These are phyloP conservation scores for Scaeva pyrastri DNA, from an alignment of 2,888 invertebrate species.

Conservation along the genomic window DNA sequence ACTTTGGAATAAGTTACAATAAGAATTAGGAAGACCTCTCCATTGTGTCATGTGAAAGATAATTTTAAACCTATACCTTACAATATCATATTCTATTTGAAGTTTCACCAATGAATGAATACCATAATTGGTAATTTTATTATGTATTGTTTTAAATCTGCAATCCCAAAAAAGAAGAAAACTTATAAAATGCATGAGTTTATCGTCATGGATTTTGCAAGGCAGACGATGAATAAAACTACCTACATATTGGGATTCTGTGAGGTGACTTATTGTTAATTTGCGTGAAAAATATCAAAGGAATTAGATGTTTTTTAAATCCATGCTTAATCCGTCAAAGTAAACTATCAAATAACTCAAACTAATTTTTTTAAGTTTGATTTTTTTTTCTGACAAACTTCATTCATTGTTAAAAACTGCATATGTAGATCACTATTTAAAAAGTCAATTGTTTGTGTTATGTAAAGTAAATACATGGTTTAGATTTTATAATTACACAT, in stretches of 20 bases:
- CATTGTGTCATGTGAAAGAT: constrained; percentile 26
- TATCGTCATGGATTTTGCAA: constrained; percentile 29
- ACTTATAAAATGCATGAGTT: constrained; percentile 17
- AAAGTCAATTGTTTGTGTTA: no score
- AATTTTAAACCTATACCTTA: not conserved
- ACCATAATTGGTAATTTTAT: not conserved
- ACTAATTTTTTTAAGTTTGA: no score
- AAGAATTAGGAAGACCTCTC: constrained; percentile 37
- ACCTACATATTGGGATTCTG: no score
- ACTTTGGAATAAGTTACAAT: constrained; percentile 34
- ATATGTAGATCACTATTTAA: not conserved
- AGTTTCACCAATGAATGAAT: not conserved
- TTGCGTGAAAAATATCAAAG: constrained; percentile 18
- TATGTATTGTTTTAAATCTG: not conserved
- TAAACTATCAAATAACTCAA: no score
- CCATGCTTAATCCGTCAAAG: not conserved
- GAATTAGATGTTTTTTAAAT: not conserved
- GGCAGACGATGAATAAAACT: not conserved
- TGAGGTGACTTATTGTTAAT: not conserved
- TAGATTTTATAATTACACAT: no score
- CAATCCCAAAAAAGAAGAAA: not conserved
- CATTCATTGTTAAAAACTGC: no score
- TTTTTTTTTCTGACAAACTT: no score
- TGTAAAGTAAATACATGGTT: no score
- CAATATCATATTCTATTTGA: not conserved